A percentile compares a stretch with the other conserved stretches of the same genome.
Conservation (phyloP, 2,797 vertebrate genomes). For the Onychomys leucogaster region DNA sequence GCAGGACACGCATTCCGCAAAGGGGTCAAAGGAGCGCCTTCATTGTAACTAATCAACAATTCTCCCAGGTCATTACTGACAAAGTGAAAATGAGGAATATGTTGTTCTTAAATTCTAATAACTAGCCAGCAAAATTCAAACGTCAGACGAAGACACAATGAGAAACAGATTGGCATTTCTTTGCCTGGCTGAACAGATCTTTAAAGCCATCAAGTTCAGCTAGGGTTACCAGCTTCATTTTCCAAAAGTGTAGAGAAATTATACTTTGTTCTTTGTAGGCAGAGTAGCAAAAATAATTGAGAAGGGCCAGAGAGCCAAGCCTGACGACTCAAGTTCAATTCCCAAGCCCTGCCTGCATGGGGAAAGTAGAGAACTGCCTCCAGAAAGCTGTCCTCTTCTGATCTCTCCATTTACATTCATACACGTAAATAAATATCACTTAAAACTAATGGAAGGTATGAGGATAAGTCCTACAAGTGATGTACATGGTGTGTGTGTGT, state of each 20-base stretch:
- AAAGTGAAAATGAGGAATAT: not conserved
- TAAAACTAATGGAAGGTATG: not conserved
- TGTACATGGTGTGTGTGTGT: not conserved
- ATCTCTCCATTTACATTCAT: not conserved
- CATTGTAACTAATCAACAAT: not conserved
- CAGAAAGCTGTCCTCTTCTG: not conserved
- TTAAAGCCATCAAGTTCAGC: not conserved
- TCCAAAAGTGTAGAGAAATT: not conserved
- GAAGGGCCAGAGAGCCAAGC: not conserved
- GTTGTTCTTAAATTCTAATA: conserved; percentile 13
- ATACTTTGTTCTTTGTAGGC: not conserved
- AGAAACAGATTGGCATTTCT: not conserved
- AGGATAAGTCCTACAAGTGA: not conserved
- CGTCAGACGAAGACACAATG: not conserved
- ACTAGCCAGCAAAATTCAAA: not conserved
- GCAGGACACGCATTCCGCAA: not conserved
- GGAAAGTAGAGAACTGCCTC: not conserved
- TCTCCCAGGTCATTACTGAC: not conserved
- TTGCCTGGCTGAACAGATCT: not conserved
- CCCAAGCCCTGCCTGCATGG: not conserved
- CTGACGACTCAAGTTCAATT: not conserved
- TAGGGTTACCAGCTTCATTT: not conserved
- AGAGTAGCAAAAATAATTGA: not conserved
- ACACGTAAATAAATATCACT: not conserved
- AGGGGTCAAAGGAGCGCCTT: not conserved